Conservation (phyloP, 2,888 invertebrate species). For the Cerceris rybyensis region DNA sequence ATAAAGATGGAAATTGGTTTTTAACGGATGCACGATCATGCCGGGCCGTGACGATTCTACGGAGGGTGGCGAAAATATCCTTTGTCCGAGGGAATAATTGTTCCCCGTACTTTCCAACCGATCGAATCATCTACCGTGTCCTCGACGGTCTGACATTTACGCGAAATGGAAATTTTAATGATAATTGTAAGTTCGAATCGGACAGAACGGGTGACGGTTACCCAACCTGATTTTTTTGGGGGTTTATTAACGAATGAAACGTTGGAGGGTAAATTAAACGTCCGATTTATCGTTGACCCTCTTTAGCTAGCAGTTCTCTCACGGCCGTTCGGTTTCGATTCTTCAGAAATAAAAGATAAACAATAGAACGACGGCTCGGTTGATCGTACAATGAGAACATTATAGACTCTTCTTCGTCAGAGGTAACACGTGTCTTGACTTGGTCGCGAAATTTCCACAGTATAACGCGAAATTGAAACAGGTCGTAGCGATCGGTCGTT, state of each 20-base stretch:
- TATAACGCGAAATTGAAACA: slow-evolving; percentile 7
- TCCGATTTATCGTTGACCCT: not conserved
- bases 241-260: not conserved
- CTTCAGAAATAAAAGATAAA: too few relatives aligned
- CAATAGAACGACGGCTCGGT: too few relatives aligned
- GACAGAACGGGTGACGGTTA: not conserved
- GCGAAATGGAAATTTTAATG: not conserved
- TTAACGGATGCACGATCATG: slow-evolving; percentile 43
- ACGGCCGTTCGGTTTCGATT: too few relatives aligned
- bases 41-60: slow-evolving; percentile 21
- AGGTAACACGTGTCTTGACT: slow-evolving; percentile 10
- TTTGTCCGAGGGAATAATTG: slow-evolving; percentile 33
- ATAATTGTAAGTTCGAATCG: not conserved
- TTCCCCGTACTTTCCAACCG: slow-evolving; percentile 16
- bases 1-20: slow-evolving; percentile 40
- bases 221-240: slow-evolving; percentile 7
- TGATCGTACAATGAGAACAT: too few relatives aligned
- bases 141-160: slow-evolving; percentile 7
- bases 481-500: slow-evolving; percentile 23
- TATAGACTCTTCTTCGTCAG: not conserved
- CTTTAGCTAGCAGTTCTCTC: not conserved
- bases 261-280: not conserved
- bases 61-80: slow-evolving; percentile 44
- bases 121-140: not conserved
- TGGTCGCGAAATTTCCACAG: not conserved